These are phyloP conservation scores for Lysiphlebus fabarum DNA, from an alignment of 1,140 invertebrate genomes.

Conservation along the genomic window DNA sequence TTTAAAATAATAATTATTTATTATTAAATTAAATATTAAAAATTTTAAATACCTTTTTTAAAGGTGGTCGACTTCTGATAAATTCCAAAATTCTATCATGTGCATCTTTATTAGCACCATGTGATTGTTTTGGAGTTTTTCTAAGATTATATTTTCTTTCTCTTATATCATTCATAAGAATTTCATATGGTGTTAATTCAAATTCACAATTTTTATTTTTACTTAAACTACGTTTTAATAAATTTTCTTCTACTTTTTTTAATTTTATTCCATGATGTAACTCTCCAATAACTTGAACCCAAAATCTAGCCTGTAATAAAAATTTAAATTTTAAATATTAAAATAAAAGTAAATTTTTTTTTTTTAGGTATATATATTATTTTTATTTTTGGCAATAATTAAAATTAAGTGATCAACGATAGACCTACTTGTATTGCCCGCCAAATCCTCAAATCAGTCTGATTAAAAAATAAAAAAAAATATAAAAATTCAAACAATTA, in stretches of 20 bases:
- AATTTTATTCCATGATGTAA: conserved; percentile 81
- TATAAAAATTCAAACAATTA: conserved; percentile 1
- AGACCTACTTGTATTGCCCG: conserved; percentile 71
- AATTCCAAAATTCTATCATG: conserved; percentile 94
- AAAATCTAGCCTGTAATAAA: conserved; percentile 78
- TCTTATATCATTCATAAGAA: conserved; percentile 93
- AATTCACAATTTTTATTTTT: conserved; percentile 69
- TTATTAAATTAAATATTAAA: conserved; percentile 17
- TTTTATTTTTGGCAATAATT: conserved; percentile 10
- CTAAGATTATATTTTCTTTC: conserved; percentile 79
- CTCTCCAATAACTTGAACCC: conserved; percentile 94
- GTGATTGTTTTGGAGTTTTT: conserved; percentile 63
- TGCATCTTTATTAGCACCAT: conserved; percentile 84
- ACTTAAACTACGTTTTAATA: conserved; percentile 38
- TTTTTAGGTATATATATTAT: conserved; percentile 5
- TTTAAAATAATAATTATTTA: too few relatives aligned
- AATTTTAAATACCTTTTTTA: conserved; percentile 72
- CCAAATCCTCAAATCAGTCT: conserved; percentile 72
- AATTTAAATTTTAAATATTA: neutral
- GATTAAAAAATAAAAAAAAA: conserved; percentile 1
- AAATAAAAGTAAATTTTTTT: conserved; percentile 1
- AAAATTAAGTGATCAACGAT: conserved; percentile 20
- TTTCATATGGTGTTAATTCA: conserved; percentile 95
- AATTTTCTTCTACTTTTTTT: conserved; percentile 79
- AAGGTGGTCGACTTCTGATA: conserved; percentile 88